These are phyloP conservation scores for Camponotus pennsylvanicus DNA, from an alignment of 1,140 invertebrate genomes.

Conservation along the genomic window DNA sequence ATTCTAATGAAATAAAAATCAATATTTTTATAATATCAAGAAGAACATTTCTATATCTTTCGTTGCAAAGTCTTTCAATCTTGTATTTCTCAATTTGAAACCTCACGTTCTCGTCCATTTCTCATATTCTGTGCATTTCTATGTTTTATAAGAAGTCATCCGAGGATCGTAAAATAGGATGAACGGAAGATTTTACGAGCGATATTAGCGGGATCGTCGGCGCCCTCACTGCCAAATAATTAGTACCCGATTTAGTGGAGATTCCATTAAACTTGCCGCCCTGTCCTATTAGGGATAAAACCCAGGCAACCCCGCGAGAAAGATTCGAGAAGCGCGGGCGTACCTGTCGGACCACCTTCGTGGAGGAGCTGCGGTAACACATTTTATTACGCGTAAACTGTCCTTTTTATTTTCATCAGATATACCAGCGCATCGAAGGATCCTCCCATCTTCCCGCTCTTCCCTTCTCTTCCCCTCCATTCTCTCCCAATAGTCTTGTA, in stretches of 20 bases:
- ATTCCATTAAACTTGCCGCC: slow-evolving; percentile 81
- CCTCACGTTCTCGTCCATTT: background rate
- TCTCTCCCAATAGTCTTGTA: background rate
- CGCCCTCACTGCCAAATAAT: slow-evolving; percentile 84
- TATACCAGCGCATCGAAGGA: slow-evolving; percentile 17
- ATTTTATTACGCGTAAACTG: slow-evolving; percentile 85
- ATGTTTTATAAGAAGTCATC: slow-evolving; percentile 30
- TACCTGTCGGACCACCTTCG: slow-evolving; percentile 78
- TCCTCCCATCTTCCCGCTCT: background rate
- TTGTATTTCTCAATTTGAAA: slow-evolving; percentile 2
- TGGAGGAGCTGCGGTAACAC: slow-evolving; percentile 65
- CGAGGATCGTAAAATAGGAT: slow-evolving; percentile 44
- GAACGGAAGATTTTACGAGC: slow-evolving; percentile 80
- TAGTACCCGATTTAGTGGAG: slow-evolving; percentile 84
- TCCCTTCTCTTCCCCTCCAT: background rate
- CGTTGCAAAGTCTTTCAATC: background rate
- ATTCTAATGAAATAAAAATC: background rate
- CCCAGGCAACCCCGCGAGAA: slow-evolving; percentile 52
- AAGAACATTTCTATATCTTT: background rate
- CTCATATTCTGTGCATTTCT: slow-evolving; percentile 12
- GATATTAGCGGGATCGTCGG: slow-evolving; percentile 70
- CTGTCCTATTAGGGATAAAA: slow-evolving; percentile 72
- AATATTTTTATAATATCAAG: background rate
- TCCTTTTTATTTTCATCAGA: slow-evolving; percentile 81
- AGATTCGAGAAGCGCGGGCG: slow-evolving; percentile 5